Conservation (phyloP, 2,888 invertebrate genomes). For the Agrotis clavis region DNA sequence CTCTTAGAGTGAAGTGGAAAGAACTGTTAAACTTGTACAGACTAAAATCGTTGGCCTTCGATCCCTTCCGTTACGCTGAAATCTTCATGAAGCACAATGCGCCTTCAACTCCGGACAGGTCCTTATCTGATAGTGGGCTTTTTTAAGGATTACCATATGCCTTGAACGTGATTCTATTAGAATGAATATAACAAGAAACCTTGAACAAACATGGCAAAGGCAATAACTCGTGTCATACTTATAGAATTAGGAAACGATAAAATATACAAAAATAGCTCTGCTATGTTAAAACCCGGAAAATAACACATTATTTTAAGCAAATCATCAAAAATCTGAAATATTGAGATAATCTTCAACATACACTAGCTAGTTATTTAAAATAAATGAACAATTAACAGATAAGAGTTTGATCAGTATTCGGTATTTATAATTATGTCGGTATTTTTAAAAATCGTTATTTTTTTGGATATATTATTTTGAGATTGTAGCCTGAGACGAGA, state of each 20-base stretch:
- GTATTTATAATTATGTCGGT: too few relatives aligned
- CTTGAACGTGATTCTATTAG: too few relatives aligned
- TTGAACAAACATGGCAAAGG: conserved; percentile 13
- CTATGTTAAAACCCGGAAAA: conserved; percentile 10
- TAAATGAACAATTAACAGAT: not conserved
- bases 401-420: too few relatives aligned
- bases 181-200: not conserved
- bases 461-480: conserved; percentile 33
- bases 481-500: conserved; percentile 19
- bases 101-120: too few relatives aligned
- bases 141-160: too few relatives aligned
- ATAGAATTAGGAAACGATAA: conserved; percentile 33
- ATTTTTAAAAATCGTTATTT: too few relatives aligned
- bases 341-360: not conserved
- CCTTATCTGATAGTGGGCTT: too few relatives aligned
- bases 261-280: conserved; percentile 19
- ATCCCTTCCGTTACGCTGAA: too few relatives aligned
- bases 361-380: not conserved
- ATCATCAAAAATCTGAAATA: not conserved
- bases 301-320: not conserved
- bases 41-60: too few relatives aligned
- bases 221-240: conserved; percentile 6
- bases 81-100: too few relatives aligned
- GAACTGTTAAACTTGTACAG: too few relatives aligned
- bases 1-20: too few relatives aligned